phyloP scores from a whole-genome alignment of 2,888 invertebrate species.

The Orthosia incerta region DNA sequence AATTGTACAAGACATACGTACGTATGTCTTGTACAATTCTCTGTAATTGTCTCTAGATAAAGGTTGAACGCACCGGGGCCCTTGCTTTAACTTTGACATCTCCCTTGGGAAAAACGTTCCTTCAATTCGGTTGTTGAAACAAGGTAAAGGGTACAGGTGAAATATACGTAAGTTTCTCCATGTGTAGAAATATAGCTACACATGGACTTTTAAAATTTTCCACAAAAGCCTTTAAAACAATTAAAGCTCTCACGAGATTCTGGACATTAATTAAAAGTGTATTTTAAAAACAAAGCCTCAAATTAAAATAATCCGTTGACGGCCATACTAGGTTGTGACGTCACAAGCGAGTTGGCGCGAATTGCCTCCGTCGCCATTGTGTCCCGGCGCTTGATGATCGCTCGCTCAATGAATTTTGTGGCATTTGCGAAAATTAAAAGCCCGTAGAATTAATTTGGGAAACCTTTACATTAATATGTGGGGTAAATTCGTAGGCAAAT shows the following conservation, averaged over 20 bases:
- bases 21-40: too few relatives aligned
- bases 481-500: background rate
- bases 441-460: conserved; percentile 27
- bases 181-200: background rate
- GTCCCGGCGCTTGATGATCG: conserved; percentile 35
- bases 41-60: background rate
- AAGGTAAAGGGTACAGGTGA: background rate
- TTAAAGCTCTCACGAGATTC: background rate
- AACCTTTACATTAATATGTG: background rate
- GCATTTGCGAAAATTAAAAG: conserved; percentile 40
- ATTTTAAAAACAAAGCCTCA: conserved; percentile 6
- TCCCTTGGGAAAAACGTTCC: background rate
- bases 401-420: conserved; percentile 43
- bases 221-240: background rate
- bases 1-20: too few relatives aligned
- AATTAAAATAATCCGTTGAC: conserved; percentile 24
- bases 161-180: background rate
- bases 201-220: background rate
- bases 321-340: conserved; percentile 28
- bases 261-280: background rate
- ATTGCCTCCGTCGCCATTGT: conserved; percentile 40
- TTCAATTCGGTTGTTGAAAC: background rate
- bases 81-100: background rate
- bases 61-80: background rate
- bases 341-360: conserved; percentile 27